A percentile compares a stretch with the other conserved stretches of the same genome.
These are phyloP conservation scores for Anguilla rostrata DNA, from an alignment of 2,113 vertebrate species.

Conservation along the genomic window DNA sequence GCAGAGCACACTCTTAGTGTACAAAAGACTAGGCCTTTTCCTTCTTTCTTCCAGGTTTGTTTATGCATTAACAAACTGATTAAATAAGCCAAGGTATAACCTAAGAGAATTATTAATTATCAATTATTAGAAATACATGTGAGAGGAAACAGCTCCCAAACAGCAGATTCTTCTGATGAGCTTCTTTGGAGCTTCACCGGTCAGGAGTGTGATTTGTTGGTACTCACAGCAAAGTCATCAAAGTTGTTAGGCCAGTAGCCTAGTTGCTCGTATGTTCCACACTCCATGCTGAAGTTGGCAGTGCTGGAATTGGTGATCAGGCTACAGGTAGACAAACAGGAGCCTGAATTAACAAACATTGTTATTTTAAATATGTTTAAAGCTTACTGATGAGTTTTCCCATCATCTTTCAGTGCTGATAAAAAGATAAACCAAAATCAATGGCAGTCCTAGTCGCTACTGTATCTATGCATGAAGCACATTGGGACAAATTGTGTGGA, in stretches of 20 bases:
- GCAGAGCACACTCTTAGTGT: background rate
- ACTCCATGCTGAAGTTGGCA: constrained; percentile 64
- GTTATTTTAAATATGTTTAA: background rate
- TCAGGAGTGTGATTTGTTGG: rapidly evolving
- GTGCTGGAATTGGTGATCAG: constrained; percentile 48
- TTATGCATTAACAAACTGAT: background rate
- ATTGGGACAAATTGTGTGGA: too few relatives aligned
- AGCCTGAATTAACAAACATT: background rate
- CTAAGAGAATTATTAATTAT: too few relatives aligned
- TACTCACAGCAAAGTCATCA: constrained; percentile 92
- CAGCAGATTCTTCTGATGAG: background rate
- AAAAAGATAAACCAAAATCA: too few relatives aligned
- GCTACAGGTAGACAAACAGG: constrained; percentile 40
- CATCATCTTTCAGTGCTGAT: too few relatives aligned
- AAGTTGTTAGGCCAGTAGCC: constrained; percentile 97
- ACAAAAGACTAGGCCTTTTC: background rate
- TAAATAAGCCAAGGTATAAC: background rate
- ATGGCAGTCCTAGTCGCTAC: too few relatives aligned
- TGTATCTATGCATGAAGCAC: too few relatives aligned
- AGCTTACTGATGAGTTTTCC: background rate
- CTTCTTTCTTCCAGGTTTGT: background rate
- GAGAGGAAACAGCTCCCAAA: background rate
- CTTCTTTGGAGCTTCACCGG: background rate
- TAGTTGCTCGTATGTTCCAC: constrained; percentile 91
- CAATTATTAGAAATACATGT: background rate